Base-by-base conservation (phyloP, 1,140 invertebrate genomes). In the Diabrotica virgifera region DNA sequence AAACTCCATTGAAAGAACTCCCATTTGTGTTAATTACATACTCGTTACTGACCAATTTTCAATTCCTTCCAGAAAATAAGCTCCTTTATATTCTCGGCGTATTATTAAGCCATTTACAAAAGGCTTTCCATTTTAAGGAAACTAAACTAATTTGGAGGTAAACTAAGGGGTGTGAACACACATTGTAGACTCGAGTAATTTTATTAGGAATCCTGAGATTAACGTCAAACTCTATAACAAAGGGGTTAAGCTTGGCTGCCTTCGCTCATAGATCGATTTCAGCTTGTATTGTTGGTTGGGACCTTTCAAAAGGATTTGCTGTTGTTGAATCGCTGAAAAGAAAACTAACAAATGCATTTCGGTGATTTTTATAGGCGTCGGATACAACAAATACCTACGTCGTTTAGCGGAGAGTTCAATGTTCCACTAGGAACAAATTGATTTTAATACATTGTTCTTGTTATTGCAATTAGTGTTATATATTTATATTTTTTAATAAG, bases 231-330 rank as follows among this genome's bases (percentile, higher is more conserved):
- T 36, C 10, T 38, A 14, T 10, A 52, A 57, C 63, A 64, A 58
- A 58, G 37, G 56, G 55, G 46, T 52, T 56, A 56, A 55, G 37
- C 62, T 37, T 56, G 52, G 38, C 10, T 56, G 24, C 52, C 10
- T 52, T 58, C 37, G 63, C 36, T 36, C 14, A 14, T 36, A 59
- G 63, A 64, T 64, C 46, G 35, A 59, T 64, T 64, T 64, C 55
- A 59, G 46, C 37, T 10, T 24, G 5, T 59, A 59, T 59, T 59
- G 57, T 59, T 46, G 13, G 57, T 59, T 46, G 13, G 7, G 36
- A 46, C 14, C 24, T 46, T 46, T 59, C 38, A 40, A 59, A 59
- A 40, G 57, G 11, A 59, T 38, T 59, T 12, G 36, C 11, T 59
- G 9, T n/a, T 24, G 54, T 38, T 13, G 46, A 59, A 13, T 7